A percentile compares a stretch with the other conserved stretches of the same genome.
phyloP scores from a whole-genome alignment of 1,140 invertebrate genomes.

The Panulirus ornatus region DNA sequence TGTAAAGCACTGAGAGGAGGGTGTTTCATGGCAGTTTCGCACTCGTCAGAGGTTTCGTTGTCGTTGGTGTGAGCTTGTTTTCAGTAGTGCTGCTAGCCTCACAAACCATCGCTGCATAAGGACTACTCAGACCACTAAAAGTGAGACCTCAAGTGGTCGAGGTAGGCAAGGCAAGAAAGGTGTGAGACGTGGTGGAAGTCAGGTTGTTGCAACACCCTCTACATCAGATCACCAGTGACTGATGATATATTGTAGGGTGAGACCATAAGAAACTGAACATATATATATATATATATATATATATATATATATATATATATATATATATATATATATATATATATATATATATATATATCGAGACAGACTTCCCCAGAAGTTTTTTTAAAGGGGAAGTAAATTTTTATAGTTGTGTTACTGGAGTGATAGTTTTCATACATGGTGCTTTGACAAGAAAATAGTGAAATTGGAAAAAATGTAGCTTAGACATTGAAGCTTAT shows the following conservation, averaged over 20 bases:
- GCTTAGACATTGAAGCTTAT: too few species aligned
- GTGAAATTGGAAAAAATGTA: too few species aligned
- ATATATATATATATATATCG: background rate
- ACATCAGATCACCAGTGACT: slow-evolving; percentile 51
- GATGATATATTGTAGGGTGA: too few species aligned
- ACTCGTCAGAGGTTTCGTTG: slow-evolving; percentile 75
- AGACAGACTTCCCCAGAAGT: too few species aligned
- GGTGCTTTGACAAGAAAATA: too few species aligned
- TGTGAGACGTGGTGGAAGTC: slow-evolving; percentile 38
- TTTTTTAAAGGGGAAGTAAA: too few species aligned
- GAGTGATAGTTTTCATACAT: too few species aligned
- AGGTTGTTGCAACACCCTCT: slow-evolving; percentile 47
- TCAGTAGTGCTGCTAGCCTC: slow-evolving; percentile 74
- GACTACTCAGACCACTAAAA: slow-evolving; percentile 25
- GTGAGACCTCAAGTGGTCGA: slow-evolving; percentile 32
- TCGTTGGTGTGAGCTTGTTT: slow-evolving; percentile 73
- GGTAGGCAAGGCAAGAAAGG: slow-evolving; percentile 52
- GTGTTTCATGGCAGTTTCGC: slow-evolving; percentile 75
- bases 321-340: background rate
- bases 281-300: slow-evolving; percentile 42
- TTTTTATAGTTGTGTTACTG: too few species aligned
- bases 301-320: slow-evolving; percentile 9
- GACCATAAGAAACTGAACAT: too few species aligned
- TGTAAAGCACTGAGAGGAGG: too few species aligned
- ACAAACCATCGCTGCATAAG: slow-evolving; percentile 71